These are phyloP conservation scores for Halcyon leucocephala DNA, from an alignment of 2,797 vertebrate genomes.

Conservation along the genomic window DNA sequence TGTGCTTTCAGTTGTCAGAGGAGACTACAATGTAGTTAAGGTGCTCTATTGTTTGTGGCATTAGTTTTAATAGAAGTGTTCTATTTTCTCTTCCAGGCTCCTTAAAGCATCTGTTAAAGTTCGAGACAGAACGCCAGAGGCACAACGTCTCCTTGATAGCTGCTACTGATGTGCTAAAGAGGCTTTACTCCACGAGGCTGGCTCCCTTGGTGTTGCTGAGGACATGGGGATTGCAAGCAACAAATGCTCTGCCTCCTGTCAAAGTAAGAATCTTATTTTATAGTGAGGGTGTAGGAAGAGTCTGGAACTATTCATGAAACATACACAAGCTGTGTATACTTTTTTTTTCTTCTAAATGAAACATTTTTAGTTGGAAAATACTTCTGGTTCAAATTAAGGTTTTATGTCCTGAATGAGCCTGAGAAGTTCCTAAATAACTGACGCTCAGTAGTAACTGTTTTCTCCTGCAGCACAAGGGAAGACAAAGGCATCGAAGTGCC, in stretches of 20 bases:
- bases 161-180: constrained; percentile 90
- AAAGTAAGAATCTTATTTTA: constrained; percentile 85
- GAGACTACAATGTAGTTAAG: background rate
- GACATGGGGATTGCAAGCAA: constrained; percentile 93
- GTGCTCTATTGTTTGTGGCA: background rate
- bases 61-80: background rate
- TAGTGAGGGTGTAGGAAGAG: background rate
- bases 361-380: background rate
- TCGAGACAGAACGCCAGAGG: constrained; percentile 92
- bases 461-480: background rate
- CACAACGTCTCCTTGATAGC: constrained; percentile 94
- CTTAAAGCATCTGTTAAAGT: constrained; percentile 89
- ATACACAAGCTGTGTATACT: background rate
- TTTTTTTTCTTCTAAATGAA: background rate
- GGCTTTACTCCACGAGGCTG: constrained; percentile 90
- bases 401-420: background rate
- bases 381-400: background rate
- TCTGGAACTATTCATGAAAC: background rate
- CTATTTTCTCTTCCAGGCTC: constrained; percentile 81
- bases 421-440: background rate
- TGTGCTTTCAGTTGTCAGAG: background rate
- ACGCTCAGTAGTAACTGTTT: background rate
- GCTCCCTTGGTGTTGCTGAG: constrained; percentile 89
- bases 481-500: background rate
- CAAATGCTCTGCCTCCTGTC: constrained; percentile 87